Percentiles rank a stretch among this genome's conserved stretches.
Conservation (phyloP, 2,113 vertebrate species). For the Nothocercus julius region DNA sequence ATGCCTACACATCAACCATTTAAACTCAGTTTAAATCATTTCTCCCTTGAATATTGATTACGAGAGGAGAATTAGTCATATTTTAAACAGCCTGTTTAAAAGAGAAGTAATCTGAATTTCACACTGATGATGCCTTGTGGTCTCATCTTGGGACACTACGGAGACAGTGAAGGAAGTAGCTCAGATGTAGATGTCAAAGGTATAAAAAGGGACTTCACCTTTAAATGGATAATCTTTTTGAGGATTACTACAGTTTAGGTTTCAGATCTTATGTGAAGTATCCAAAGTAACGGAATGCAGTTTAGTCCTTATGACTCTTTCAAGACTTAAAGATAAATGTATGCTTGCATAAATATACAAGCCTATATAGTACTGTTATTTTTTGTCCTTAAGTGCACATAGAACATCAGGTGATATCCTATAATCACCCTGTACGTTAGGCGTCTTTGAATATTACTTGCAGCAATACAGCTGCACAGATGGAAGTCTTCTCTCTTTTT, state of each 20-base stretch:
- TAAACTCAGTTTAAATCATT: background rate
- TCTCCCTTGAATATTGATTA: too few relatives aligned
- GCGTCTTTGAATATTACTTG: fast-evolving
- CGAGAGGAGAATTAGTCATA: background rate
- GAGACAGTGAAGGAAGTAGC: background rate
- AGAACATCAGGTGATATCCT: background rate
- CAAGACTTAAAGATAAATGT: background rate
- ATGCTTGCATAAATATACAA: background rate
- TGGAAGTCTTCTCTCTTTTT: background rate
- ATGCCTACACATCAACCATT: background rate
- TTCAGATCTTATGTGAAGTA: background rate
- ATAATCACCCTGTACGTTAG: background rate
- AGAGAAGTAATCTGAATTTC: background rate
- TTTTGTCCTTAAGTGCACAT: background rate
- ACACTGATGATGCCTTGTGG: background rate
- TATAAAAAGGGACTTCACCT: background rate
- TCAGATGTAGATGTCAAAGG: background rate
- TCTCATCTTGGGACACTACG: background rate
- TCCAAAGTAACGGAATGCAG: background rate
- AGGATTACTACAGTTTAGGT: background rate
- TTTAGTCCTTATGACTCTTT: background rate
- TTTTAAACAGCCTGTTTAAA: background rate
- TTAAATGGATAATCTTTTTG: background rate
- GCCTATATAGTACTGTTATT: background rate
- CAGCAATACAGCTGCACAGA: background rate